Base-by-base conservation (phyloP, 1,140 invertebrate species). In the Drosophila littoralis region DNA sequence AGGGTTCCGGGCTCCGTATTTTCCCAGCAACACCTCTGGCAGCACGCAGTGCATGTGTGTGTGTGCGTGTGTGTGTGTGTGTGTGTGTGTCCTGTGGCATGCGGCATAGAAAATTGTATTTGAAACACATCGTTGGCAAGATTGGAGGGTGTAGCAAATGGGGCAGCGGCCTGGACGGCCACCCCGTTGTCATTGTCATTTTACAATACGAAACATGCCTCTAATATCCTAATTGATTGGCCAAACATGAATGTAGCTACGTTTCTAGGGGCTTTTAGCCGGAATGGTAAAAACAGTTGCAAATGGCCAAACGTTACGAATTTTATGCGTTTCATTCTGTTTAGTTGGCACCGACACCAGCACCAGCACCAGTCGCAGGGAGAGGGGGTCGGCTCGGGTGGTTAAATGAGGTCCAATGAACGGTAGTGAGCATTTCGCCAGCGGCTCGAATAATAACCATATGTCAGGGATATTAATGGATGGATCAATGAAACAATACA, bases 151-250 rank as follows among this genome's bases (percentile, higher is more conserved):
- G 48, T 13, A 6, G 33, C 13, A 28, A 40, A 13, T 63, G 22
- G 43, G 17, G 6, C 35, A 35, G 43, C 32, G 15, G 9, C 3
- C 12, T 12, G 3, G 10, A 12, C n/a, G 32, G 4, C 28, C 9
- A n/a, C 36, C 13, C 52, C 51, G 15, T 36, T 40, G 43, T 12
- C 69, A 58, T n/a, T 54, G 64, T 55, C 33, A 60, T 36, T 69
- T 57, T n/a, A 32, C 72, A 48, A 43, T 63, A 42, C 51, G 35
- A 45, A 28, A 52, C 60, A 52, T 52, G 54, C 43, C 54, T 60
- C 69, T 60, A 73, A 77, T 73, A 77, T 73, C 74, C 69, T 73
- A 73, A 77, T 77, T 77, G 69, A 77, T 73, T 77, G 74, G 57
- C 48, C 69, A 73, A 76, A 73, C 58, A 63, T 38, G 57, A 64